Evolutionary conservation across 2,113 vertebrate genomes (phyloP), one percentile per base, ranked within the genome.

Genomic region (Solenodon paradoxus): DNA sequence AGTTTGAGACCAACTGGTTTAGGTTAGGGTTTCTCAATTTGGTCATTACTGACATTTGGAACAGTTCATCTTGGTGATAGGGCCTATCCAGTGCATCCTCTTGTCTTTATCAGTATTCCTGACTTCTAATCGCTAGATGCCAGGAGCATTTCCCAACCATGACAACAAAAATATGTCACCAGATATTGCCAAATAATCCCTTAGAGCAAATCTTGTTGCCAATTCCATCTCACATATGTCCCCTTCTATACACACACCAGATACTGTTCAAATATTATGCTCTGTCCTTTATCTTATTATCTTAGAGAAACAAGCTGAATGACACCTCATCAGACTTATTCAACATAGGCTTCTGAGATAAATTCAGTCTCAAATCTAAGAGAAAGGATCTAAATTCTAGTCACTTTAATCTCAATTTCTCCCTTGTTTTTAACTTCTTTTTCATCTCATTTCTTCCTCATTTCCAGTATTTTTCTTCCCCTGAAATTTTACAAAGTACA

Each of bases 71-170:
- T 90, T 7, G 5, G 15, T n/a, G 40, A 15, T 24, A 7, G 35
- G 1, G 5, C 10, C 8, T 30, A 6, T 8, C 2, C 11, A 40
- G 20, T 55, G 4, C 24, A 24, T 7, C 30, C 17, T 32, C 13
- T 13, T 22, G 57, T 32, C 4, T 22, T 55, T 38, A 69, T 8
- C 59, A 26, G 9, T 17, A 63, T 74, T 63, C 2, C 9, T 45
- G 47, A 20, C 38, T 26, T 92, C 59, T 30, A 47, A 63, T 4
- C 11, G 5, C 59, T 49, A 59, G 13, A 32, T 74, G 11, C 26
- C 32, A n/a, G 19, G 32, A 55, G 22, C 42, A 22, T 30, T 5
- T 32, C 42, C 61, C 13, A 51, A 26, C 57, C 47, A 2, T n/a
- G 12, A 51, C 40, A 59, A 32, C 15, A 11, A 77, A 55, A 30